Evolutionary conservation across 2,888 invertebrate genomes (phyloP), one percentile per base, ranked within the genome.

Genomic region (Fragum whitleyi): DNA sequence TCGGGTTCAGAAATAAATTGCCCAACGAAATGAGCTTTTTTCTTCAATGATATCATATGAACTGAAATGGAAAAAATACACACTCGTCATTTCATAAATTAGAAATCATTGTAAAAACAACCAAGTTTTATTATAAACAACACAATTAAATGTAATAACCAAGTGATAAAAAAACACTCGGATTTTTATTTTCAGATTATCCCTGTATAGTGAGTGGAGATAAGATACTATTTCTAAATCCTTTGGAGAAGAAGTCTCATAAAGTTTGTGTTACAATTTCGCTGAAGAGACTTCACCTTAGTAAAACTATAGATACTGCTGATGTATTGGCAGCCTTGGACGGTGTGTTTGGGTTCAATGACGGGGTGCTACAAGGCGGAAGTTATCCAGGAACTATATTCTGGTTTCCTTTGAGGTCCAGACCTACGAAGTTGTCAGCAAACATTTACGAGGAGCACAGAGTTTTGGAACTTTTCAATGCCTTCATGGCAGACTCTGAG

Each of bases 341-440:
- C 14, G 87, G 79, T 2, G 65, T 86, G 6, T 92, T 92, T 79
- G 89, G 86, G 5, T 82, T 86, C 51, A 32, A 57, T 11, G 57
- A 68, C 19, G 75, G 77, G 21, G 67, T 71, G 0, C 71, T 89
- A 23, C 68, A 83, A 3, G 67, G 74, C 5, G 88, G 90, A 7
- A 74, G 67, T 69, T 92, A 85, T 70, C 47, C 84, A 14, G 92
- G 92, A 11, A 92, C 92, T 7, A 32, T 92, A 65, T 92, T 92
- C 69, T 86, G 92, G 85, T 92, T 92, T 74, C 92, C 92, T 16
- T 80, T 92, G 11, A 84, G 92, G n/a, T 68, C 79, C 9, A 61
- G 61, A 42, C 28, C 77, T n/a, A 90, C 91, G 6, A 79, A 82
- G 6, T 74, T 93, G 19, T 92, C 91, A 11, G 84, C 86, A 21